Evolutionary conservation across 37 sponge, comb jelly and placozoan species (phyloP).

Genomic region (Chondrosia reniformis): DNA sequence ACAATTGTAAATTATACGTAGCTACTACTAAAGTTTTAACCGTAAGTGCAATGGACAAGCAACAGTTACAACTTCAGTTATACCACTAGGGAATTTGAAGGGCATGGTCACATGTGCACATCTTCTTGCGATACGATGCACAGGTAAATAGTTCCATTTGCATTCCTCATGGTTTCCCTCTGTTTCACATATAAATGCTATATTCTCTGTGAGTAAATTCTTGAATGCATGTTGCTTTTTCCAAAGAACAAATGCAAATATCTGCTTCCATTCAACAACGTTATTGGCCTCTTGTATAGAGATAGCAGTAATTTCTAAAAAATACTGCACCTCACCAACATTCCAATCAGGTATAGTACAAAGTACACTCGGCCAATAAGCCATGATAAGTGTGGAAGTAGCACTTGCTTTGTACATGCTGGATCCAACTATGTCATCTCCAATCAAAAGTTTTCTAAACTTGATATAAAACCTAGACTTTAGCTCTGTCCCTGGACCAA

Average conservation of each 20-base stretch:
- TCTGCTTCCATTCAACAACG: not conserved
- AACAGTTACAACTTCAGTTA: conserved; percentile 27
- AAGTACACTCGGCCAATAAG: conserved; percentile 30
- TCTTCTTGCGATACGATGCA: conserved; percentile 27
- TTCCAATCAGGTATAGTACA: conserved; percentile 12
- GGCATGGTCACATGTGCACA: conserved; percentile 22
- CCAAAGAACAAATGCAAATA: conserved; percentile 46
- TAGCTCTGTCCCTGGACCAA: not conserved
- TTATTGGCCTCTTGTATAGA: not conserved
- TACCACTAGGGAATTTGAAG: not conserved
- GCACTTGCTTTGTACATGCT: not conserved
- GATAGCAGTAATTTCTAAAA: not conserved
- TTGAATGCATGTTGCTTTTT: conserved; percentile 18
- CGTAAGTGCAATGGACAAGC: conserved; percentile 30
- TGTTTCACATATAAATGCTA: conserved; percentile 26
- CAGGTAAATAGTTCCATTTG: conserved; percentile 36
- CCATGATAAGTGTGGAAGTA: conserved; percentile 25
- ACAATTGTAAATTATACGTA: too few relatives aligned
- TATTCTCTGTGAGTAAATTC: conserved; percentile 23
- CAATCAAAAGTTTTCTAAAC: not conserved
- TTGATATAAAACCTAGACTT: not conserved
- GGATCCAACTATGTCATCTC: conserved; percentile 39
- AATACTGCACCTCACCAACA: conserved; percentile 35
- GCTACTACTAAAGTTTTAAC: conserved; percentile 8
- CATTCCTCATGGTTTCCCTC: not conserved